Conservation (phyloP, 2,797 vertebrate genomes). For the Typhlichthys eigenmanni region DNA sequence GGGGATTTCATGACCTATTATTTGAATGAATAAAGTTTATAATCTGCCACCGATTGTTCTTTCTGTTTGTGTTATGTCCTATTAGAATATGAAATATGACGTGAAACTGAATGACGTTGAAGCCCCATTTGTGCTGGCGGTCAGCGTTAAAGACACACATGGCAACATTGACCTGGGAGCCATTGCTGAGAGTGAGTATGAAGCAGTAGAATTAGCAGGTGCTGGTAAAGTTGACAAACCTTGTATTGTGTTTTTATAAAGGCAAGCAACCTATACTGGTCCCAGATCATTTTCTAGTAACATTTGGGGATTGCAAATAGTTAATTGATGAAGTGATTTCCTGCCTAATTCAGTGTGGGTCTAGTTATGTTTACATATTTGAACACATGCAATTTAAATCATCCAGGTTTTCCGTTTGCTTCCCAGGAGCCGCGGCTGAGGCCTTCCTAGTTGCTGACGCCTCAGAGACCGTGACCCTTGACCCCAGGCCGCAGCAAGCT, state of each 20-base stretch:
- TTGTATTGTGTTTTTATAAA: neutral
- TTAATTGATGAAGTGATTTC: too few species aligned
- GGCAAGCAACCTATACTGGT: too few species aligned
- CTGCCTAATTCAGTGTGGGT: neutral
- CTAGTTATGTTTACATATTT: neutral
- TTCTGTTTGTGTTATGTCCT: neutral
- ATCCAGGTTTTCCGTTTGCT: neutral
- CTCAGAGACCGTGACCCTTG: neutral
- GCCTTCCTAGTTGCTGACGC: neutral
- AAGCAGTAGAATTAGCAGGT: too few species aligned
- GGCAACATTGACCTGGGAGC: constrained; percentile 62
- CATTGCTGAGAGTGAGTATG: constrained; percentile 62
- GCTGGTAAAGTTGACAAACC: neutral
- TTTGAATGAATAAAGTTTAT: too few species aligned
- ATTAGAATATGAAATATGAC: constrained; percentile 32
- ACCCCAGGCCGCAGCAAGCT: constrained; percentile 1
- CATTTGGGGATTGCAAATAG: too few species aligned
- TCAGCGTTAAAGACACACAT: constrained; percentile 60
- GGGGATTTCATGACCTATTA: too few species aligned
- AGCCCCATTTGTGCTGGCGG: constrained; percentile 47
- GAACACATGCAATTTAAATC: neutral
- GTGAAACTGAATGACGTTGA: constrained; percentile 25
- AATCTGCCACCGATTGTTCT: too few species aligned
- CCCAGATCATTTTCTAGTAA: too few species aligned
- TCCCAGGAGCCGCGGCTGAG: constrained; percentile 49